Conservation (phyloP, 2,888 invertebrate genomes). For the Heliconius erato region DNA sequence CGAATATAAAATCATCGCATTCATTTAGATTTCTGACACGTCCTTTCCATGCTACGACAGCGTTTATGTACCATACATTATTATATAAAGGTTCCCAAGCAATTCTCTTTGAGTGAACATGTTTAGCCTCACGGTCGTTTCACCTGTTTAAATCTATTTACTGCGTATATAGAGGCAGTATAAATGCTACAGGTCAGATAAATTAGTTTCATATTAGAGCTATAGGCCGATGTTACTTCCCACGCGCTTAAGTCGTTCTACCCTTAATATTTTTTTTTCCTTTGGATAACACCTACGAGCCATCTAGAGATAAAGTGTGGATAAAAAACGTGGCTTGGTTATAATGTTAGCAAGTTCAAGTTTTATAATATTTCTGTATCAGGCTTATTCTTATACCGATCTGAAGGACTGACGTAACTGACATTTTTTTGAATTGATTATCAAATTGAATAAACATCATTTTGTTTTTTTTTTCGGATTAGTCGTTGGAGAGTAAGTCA, state of each 20-base stretch:
- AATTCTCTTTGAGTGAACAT: conserved; percentile 7
- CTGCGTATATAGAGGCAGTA: not conserved
- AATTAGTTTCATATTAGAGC: not conserved
- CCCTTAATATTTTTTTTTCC: not conserved
- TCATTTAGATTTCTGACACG: too few species aligned
- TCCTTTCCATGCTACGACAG: too few species aligned
- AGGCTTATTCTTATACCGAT: not conserved
- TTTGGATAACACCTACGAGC: not conserved
- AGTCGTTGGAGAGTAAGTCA: too few species aligned
- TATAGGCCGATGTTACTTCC: not conserved
- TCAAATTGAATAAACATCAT: too few species aligned
- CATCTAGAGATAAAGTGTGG: not conserved
- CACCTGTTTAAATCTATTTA: conserved; percentile 4
- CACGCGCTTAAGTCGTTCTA: not conserved
- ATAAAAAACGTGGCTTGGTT: not conserved
- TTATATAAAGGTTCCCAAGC: not conserved
- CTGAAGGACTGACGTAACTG: not conserved
- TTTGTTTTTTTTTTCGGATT: not conserved
- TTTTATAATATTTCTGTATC: not conserved
- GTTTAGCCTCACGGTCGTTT: not conserved
- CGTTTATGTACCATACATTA: not conserved
- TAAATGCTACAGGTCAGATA: conserved; percentile 22
- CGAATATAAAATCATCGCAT: too few species aligned
- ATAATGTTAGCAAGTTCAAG: not conserved
- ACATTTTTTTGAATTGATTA: not conserved